Percentiles rank a stretch among this genome's conserved stretches.
phyloP scores from a whole-genome alignment of 2,113 vertebrate species.

The Lipotes vexillifer region DNA sequence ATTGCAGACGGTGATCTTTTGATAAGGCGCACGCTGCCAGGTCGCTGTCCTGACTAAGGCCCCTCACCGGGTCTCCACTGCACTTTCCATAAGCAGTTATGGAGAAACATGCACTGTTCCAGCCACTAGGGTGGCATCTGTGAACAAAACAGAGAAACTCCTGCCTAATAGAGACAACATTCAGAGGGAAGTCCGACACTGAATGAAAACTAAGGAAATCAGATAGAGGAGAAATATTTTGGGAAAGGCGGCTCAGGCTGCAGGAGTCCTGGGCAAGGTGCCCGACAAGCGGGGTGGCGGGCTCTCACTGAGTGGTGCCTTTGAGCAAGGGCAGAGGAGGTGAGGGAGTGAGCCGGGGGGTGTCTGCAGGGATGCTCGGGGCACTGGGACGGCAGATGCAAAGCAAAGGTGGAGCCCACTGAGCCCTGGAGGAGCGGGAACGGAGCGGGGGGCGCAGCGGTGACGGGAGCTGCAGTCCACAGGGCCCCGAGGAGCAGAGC shows the following conservation, averaged over 20 bases:
- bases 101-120: rapidly evolving
- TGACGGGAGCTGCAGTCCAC: background rate
- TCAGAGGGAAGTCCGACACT: background rate
- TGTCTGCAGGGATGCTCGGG: background rate
- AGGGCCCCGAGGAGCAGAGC: background rate
- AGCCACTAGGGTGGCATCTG: no score
- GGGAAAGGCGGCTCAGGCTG: no score
- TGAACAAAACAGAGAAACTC: background rate
- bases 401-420: background rate
- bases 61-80: background rate
- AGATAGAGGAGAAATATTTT: no score
- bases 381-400: background rate
- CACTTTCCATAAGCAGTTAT: background rate
- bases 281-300: rapidly evolving
- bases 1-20: background rate
- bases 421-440: background rate
- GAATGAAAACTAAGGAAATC: background rate
- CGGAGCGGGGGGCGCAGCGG: rapidly evolving
- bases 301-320: background rate
- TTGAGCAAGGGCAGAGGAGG: no score
- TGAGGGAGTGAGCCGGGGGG: background rate
- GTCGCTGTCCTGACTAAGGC: background rate
- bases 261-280: background rate
- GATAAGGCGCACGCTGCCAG: background rate
- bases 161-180: rapidly evolving